A percentile compares a stretch with the other conserved stretches of the same genome.
Evolutionary conservation across 2,888 invertebrate genomes (phyloP).

Genomic region (Andrena flavipes): DNA sequence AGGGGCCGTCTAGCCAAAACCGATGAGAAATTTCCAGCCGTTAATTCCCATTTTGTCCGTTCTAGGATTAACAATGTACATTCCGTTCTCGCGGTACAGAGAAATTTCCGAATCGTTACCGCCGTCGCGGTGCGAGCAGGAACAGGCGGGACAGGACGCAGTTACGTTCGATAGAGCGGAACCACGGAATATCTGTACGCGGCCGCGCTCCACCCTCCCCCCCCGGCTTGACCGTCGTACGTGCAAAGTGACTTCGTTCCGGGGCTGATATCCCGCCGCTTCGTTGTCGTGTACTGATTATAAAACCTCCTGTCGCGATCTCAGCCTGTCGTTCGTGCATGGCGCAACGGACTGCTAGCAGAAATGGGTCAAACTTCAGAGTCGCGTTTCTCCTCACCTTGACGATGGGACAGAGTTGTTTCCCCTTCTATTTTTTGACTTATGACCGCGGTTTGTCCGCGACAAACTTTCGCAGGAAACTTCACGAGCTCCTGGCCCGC

Average conservation of each 20-base stretch:
- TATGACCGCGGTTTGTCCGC: not conserved
- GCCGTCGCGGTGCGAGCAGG: not conserved
- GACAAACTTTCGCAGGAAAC: not conserved
- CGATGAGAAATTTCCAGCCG: constrained; percentile 62
- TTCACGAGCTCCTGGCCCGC: not conserved
- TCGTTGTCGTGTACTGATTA: constrained; percentile 40
- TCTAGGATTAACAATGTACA: constrained; percentile 53
- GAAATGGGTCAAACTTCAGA: constrained; percentile 30
- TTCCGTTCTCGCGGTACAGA: constrained; percentile 15
- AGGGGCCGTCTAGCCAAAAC: constrained; percentile 53
- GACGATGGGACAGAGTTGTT: constrained; percentile 4
- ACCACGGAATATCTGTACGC: constrained; percentile 29
- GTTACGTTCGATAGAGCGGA: constrained; percentile 33
- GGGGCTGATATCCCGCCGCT: not conserved
- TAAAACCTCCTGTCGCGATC: constrained; percentile 49
- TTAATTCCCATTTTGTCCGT: constrained; percentile 54
- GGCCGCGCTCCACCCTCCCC: not conserved
- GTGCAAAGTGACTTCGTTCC: constrained; percentile 39
- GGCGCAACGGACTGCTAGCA: not conserved
- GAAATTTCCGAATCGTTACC: constrained; percentile 47
- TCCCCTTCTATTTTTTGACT: not conserved
- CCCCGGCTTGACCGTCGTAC: constrained; percentile 7
- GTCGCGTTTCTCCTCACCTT: not conserved
- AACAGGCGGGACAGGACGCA: not conserved
- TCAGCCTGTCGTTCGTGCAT: not conserved